Conservation (phyloP, 1,140 invertebrate genomes). For the Zaprionus camerounensis region DNA sequence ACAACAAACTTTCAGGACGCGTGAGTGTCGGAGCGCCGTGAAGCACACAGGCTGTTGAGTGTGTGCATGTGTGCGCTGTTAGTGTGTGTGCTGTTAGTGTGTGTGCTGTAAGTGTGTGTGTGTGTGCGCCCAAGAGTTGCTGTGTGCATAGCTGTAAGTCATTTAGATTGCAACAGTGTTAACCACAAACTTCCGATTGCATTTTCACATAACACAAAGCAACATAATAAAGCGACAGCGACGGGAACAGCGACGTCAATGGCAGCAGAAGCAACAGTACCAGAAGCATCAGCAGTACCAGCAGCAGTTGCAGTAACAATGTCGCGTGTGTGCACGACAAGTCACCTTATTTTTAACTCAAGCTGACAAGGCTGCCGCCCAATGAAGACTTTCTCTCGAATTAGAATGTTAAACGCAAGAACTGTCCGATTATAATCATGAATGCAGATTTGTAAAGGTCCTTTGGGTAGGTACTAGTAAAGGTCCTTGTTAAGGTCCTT, state of each 20-base stretch:
- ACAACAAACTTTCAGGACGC: slow-evolving; percentile 62
- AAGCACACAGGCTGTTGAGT: neutral
- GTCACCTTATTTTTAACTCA: neutral
- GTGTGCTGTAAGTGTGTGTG: neutral
- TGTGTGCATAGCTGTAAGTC: slow-evolving; percentile 53
- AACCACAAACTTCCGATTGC: slow-evolving; percentile 67
- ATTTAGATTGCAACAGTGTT: slow-evolving; percentile 72
- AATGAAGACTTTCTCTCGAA: neutral
- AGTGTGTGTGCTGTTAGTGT: slow-evolving; percentile 1
- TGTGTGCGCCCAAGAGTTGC: slow-evolving; percentile 12
- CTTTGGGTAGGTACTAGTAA: no score
- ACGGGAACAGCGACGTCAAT: neutral
- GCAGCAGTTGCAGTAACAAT: slow-evolving; percentile 11
- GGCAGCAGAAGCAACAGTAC: neutral
- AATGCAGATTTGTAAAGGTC: neutral
- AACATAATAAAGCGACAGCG: slow-evolving; percentile 5
- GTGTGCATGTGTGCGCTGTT: neutral
- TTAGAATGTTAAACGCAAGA: neutral
- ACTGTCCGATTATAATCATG: neutral
- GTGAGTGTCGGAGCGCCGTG: slow-evolving; percentile 16
- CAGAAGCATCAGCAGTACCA: neutral
- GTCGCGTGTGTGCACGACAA: slow-evolving; percentile 1
- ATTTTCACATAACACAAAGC: slow-evolving; percentile 49
- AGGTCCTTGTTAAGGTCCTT: no score
- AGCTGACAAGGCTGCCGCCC: neutral